Base-by-base conservation (phyloP, 2,113 vertebrate species). In the Actenoides hombroni region DNA sequence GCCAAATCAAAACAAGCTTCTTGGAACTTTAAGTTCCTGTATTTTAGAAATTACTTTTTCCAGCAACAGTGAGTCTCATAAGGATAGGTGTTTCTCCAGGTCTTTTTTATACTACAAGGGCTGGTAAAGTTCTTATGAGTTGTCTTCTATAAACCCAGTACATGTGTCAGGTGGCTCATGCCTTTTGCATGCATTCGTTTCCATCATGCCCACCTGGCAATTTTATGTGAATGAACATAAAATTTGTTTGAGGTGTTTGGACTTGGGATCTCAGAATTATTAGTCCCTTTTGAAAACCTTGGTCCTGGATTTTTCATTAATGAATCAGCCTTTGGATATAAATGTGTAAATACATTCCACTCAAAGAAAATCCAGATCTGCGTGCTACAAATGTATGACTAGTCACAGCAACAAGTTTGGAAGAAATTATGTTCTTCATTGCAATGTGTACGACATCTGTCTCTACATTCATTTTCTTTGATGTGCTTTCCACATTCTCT, bases 241-340 rank as follows among this genome's bases (percentile, higher is more conserved):
- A 83, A 88, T 42, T 79, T 0, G 0, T 77, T 60, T 70, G 35
- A 88, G 64, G 24, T 61, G 16, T 89, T 85, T 91, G 69, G 56
- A 67, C 13, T 26, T 67, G 49, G 23, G 33, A 88, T 90, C 49
- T 92, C 83, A 90, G 92, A 93, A 93, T 88, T 63, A 75, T 59
- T 40, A 86, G 28, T 59, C 25, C 9, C 35, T 87, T 71, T 87
- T 84, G 56, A 92, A 95, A 92, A 82, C 9, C 19, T 78, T 86
- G 67, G 70, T 26, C 24, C 40, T 63, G 46, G 28, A 83, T 54
- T 96, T 91, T 88, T 89, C 24, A 14, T 60, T 76, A 91, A 61
- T 69, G 48, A 82, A 69, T 75, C 56, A 76, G 35, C 9, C 1
- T 70, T 89, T 81, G 42, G 29, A 76, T 82, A 71, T 35, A 92